Conservation (phyloP, 2,888 invertebrate genomes). For the Rhodophaea formosa region DNA sequence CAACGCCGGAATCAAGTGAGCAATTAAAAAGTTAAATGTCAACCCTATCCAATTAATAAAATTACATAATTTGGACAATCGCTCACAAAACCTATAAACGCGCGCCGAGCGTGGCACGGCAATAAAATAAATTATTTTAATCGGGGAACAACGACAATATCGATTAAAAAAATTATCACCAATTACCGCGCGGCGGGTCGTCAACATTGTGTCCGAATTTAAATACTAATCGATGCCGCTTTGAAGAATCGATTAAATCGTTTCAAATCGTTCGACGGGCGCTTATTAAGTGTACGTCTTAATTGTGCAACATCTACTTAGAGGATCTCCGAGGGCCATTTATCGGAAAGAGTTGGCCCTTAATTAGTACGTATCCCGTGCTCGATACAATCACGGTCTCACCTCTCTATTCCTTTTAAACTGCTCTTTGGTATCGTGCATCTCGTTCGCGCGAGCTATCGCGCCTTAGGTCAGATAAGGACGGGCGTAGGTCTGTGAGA, state of each 20-base stretch:
- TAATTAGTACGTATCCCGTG: constrained; percentile 74
- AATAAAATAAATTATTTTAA: constrained; percentile 45
- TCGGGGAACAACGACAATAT: constrained; percentile 40
- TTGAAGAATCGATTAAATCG: constrained; percentile 58
- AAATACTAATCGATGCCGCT: constrained; percentile 62
- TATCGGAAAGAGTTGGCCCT: constrained; percentile 49
- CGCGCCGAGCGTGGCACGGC: constrained; percentile 23
- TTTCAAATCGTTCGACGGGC: constrained; percentile 46
- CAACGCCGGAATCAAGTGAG: constrained; percentile 24
- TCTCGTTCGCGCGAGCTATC: constrained; percentile 36
- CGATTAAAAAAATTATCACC: constrained; percentile 69
- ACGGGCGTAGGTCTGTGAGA: constrained; percentile 51
- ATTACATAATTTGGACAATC: constrained; percentile 30
- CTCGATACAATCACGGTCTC: constrained; percentile 67
- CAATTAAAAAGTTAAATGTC: constrained; percentile 29
- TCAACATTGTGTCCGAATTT: constrained; percentile 61
- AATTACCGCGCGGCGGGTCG: constrained; percentile 64
- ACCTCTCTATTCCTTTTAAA: constrained; percentile 65
- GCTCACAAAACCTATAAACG: constrained; percentile 18
- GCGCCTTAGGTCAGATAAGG: constrained; percentile 38
- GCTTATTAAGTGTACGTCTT: constrained; percentile 61
- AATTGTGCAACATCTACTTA: constrained; percentile 56
- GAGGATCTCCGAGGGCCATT: constrained; percentile 38
- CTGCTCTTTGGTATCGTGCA: constrained; percentile 32
- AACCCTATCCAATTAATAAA: constrained; percentile 30